Evolutionary conservation across 37 sponge, comb jelly and placozoan genomes (phyloP).

Genomic region (Axinella damicornis): DNA sequence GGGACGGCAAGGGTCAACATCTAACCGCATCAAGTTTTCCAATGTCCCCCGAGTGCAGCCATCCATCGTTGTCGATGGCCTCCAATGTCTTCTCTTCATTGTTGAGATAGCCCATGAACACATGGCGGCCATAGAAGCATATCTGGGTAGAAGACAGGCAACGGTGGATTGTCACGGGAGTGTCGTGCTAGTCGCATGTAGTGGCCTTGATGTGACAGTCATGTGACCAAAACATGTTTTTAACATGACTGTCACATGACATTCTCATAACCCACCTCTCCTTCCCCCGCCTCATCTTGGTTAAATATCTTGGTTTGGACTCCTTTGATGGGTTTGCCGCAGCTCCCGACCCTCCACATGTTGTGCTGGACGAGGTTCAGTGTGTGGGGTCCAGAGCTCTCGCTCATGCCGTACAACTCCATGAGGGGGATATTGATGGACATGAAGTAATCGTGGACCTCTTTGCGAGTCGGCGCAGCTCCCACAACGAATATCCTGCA

Average conservation of each 20-base stretch:
- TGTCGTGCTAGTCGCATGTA: too few relatives aligned
- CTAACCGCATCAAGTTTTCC: constrained; percentile 72
- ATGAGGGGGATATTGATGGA: constrained; percentile 89
- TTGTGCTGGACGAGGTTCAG: constrained; percentile 33
- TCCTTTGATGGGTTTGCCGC: constrained; percentile 70
- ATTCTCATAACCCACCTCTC: constrained; percentile 70
- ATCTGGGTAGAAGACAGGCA: constrained; percentile 36
- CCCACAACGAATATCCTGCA: constrained; percentile 46
- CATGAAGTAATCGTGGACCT: constrained; percentile 85
- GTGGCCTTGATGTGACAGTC: too few relatives aligned
- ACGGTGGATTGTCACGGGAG: too few relatives aligned
- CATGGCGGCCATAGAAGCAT: constrained; percentile 80
- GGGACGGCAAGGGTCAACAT: background rate
- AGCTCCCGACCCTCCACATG: constrained; percentile 80
- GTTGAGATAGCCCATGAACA: constrained; percentile 95
- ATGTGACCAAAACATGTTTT: too few relatives aligned
- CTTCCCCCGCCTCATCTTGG: constrained; percentile 88
- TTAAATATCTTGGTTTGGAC: constrained; percentile 71
- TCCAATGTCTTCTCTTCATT: constrained; percentile 90
- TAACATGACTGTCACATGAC: too few relatives aligned
- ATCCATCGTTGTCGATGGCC: constrained; percentile 88
- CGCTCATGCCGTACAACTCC: constrained; percentile 85
- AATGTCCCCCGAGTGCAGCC: constrained; percentile 96
- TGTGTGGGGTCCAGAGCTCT: constrained; percentile 71
- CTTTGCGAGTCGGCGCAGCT: constrained; percentile 24